A percentile compares a stretch with the other conserved stretches of the same genome.
phyloP scores from a whole-genome alignment of 2,797 vertebrate species.

The Caiman crocodilus region DNA sequence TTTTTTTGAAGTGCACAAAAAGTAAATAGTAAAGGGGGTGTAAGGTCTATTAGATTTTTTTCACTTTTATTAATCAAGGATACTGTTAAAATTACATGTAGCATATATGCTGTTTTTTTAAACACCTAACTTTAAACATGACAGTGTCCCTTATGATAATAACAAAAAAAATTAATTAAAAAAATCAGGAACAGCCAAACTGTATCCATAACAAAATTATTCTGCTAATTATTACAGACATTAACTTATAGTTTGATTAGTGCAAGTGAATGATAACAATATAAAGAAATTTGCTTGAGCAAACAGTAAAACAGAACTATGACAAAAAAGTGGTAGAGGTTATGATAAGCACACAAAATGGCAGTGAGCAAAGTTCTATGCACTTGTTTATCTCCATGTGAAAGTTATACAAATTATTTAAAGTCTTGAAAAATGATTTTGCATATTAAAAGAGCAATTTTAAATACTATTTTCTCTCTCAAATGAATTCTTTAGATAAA shows the following conservation, averaged over 20 bases:
- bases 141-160: not conserved
- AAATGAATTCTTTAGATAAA: not conserved
- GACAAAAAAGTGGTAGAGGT: slow-evolving; percentile 1
- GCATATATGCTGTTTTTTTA: not conserved
- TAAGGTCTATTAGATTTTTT: not conserved
- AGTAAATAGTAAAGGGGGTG: not conserved
- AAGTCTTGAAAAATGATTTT: not conserved
- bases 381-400: not conserved
- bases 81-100: not conserved
- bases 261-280: not conserved
- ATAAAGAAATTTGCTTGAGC: slow-evolving; percentile 23
- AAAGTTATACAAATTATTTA: slow-evolving; percentile 11
- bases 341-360: not conserved
- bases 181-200: not conserved
- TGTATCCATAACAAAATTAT: not conserved
- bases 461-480: not conserved
- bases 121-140: not conserved
- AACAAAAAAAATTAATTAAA: slow-evolving; percentile 1
- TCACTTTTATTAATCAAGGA: not conserved
- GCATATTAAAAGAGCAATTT: not conserved
- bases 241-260: slow-evolving; percentile 8
- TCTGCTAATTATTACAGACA: slow-evolving; percentile 8
- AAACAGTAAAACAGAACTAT: slow-evolving; percentile 18
- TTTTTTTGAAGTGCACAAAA: not conserved
- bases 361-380: slow-evolving; percentile 7